These are phyloP conservation scores for Acipenser oxyrinchus DNA, from an alignment of 2,797 vertebrate species.

Conservation along the genomic window DNA sequence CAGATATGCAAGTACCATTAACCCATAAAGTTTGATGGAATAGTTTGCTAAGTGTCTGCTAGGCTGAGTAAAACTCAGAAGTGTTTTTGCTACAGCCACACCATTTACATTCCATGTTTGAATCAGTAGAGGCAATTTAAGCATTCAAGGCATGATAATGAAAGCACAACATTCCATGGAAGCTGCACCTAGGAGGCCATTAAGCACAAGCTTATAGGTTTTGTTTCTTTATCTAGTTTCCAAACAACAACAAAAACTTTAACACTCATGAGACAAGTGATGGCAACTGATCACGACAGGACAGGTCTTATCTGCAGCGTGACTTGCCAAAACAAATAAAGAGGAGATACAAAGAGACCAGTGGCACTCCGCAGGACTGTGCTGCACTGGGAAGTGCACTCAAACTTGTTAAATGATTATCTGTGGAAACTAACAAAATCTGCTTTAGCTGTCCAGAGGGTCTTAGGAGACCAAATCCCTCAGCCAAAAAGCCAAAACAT, in stretches of 20 bases:
- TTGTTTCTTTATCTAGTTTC: constrained; percentile 13
- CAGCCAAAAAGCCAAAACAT: too few relatives aligned
- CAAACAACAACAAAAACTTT: constrained; percentile 7
- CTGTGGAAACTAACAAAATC: too few relatives aligned
- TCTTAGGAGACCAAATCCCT: too few relatives aligned
- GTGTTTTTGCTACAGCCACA: not conserved
- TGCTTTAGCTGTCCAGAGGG: too few relatives aligned
- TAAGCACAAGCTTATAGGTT: constrained; percentile 14
- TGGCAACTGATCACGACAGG: not conserved
- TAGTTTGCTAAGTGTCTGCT: too few relatives aligned
- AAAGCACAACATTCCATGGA: constrained; percentile 8
- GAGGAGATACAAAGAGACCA: not conserved
- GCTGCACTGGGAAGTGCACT: too few relatives aligned
- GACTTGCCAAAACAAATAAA: constrained; percentile 6
- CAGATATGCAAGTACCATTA: too few relatives aligned
- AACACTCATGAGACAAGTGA: not conserved
- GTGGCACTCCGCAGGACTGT: not conserved
- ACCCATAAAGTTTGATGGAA: too few relatives aligned
- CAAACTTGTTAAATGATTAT: too few relatives aligned
- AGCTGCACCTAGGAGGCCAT: constrained; percentile 1
- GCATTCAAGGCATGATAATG: constrained; percentile 4
- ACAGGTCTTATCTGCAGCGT: not conserved
- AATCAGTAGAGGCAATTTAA: constrained; percentile 4
- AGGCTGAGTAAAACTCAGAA: too few relatives aligned
- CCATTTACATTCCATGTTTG: not conserved